phyloP scores from a whole-genome alignment of 2,888 invertebrate genomes.

The Lobophora halterata region DNA sequence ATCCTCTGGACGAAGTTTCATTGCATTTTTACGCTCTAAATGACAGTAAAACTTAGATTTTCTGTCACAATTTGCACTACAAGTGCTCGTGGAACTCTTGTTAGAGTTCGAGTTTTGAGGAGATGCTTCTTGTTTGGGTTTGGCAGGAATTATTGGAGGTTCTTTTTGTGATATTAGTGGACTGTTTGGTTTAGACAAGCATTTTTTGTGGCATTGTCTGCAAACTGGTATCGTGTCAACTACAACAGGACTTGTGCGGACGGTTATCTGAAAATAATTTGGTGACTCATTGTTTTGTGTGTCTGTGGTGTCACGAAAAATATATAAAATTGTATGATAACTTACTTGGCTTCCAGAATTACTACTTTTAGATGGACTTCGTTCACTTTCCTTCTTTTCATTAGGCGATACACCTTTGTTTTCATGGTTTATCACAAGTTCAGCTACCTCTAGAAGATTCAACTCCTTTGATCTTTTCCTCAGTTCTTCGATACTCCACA shows the following conservation, averaged over 20 bases:
- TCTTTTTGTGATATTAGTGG: constrained; percentile 73
- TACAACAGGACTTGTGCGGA: constrained; percentile 87
- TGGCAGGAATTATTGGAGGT: constrained; percentile 51
- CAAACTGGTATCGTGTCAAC: constrained; percentile 88
- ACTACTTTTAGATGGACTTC: constrained; percentile 87
- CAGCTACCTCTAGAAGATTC: constrained; percentile 78
- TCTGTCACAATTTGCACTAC: constrained; percentile 67
- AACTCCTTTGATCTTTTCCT: constrained; percentile 86
- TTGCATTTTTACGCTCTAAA: constrained; percentile 75
- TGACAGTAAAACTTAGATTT: constrained; percentile 61
- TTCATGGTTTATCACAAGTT: constrained; percentile 57
- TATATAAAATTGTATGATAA: constrained; percentile 9
- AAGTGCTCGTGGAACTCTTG: constrained; percentile 63
- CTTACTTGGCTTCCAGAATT: constrained; percentile 89
- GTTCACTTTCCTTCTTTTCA: constrained; percentile 81
- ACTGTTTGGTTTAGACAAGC: constrained; percentile 81
- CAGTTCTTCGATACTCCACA: constrained; percentile 87
- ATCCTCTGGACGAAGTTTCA: constrained; percentile 73
- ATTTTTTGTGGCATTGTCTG: constrained; percentile 89
- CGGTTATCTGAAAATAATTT: constrained; percentile 83
- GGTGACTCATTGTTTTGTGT: constrained; percentile 3
- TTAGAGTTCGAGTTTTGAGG: constrained; percentile 66
- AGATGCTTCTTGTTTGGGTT: constrained; percentile 61
- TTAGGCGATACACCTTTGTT: constrained; percentile 52
- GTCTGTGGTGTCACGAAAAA: not conserved